Conservation (phyloP, 1,140 invertebrate species). For the Carposina sasakii region DNA sequence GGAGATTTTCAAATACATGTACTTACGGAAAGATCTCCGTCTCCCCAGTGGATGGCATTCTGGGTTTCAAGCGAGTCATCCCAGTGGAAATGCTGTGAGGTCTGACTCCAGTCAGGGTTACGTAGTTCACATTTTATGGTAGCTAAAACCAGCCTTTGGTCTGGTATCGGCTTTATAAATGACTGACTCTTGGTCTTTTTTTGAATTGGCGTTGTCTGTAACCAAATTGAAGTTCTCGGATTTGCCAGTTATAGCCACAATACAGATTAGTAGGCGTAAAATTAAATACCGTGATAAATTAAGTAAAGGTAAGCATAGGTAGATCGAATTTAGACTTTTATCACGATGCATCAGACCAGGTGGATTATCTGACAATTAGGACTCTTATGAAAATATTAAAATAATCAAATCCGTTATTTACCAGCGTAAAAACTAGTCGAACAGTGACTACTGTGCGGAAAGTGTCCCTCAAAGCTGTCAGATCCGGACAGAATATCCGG, state of each 20-base stretch:
- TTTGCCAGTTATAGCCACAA: conserved; percentile 36
- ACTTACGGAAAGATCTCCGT: conserved; percentile 57
- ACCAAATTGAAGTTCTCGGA: no score
- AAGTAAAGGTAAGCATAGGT: no score
- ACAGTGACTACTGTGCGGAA: conserved; percentile 65
- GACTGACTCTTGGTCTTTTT: conserved; percentile 40
- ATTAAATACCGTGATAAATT: no score
- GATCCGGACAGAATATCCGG: conserved; percentile 66
- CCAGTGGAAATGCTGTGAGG: conserved; percentile 59
- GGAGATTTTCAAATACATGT: no score
- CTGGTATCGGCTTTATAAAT: conserved; percentile 27
- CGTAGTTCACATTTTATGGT: conserved; percentile 48
- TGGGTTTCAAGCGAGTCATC: conserved; percentile 44
- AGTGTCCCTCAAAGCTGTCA: conserved; percentile 64
- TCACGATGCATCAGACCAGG: no score
- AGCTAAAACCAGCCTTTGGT: conserved; percentile 42
- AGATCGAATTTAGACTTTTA: no score
- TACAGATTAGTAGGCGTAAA: no score
- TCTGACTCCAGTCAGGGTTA: conserved; percentile 50
- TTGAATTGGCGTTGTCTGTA: conserved; percentile 31
- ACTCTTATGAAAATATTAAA: no score
- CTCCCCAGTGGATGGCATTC: conserved; percentile 56
- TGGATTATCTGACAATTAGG: no score
- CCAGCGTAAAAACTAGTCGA: conserved; percentile 65
- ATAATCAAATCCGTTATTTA: no score